Percentiles rank a stretch among this genome's conserved stretches.
Conservation (phyloP, 2,888 invertebrate genomes). For the Antheraea yamamai region DNA sequence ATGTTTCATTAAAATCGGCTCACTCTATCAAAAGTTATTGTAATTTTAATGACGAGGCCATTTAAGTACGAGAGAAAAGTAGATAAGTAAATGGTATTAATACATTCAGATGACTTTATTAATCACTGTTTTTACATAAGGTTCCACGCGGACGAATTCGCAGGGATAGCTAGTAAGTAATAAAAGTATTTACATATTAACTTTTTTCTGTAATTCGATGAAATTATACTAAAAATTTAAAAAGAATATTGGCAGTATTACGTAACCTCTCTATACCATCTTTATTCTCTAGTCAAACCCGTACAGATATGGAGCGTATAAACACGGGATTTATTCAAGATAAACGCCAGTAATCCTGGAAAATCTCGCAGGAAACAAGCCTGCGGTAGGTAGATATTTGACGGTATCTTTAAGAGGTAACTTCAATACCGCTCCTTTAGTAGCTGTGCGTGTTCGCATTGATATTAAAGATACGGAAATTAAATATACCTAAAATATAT, state of each 20-base stretch:
- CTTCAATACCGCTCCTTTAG: slow-evolving; percentile 59
- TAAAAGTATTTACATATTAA: not conserved
- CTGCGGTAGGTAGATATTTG: slow-evolving; percentile 74
- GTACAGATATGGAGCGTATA: slow-evolving; percentile 26
- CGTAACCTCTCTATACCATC: not conserved
- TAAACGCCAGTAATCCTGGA: slow-evolving; percentile 52
- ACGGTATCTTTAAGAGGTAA: slow-evolving; percentile 50
- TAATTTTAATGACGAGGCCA: too few relatives aligned
- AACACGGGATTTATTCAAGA: slow-evolving; percentile 33
- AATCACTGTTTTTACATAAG: too few relatives aligned
- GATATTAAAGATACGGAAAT: slow-evolving; percentile 13
- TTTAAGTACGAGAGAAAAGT: too few relatives aligned
- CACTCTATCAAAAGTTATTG: too few relatives aligned
- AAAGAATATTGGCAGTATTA: not conserved
- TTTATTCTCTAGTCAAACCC: slow-evolving; percentile 10
- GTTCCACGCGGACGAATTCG: too few relatives aligned
- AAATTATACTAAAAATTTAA: not conserved
- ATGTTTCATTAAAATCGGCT: too few relatives aligned
- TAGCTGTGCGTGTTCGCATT: slow-evolving; percentile 45
- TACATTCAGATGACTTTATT: too few relatives aligned
- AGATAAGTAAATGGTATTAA: too few relatives aligned
- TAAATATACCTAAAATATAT: too few relatives aligned
- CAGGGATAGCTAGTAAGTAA: too few relatives aligned
- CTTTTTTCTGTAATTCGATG: not conserved
- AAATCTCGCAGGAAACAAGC: slow-evolving; percentile 61